Percentiles rank a stretch among this genome's conserved stretches.
Evolutionary conservation across 2,113 vertebrate genomes (phyloP).

Genomic region (Nothobranchius furzeri): DNA sequence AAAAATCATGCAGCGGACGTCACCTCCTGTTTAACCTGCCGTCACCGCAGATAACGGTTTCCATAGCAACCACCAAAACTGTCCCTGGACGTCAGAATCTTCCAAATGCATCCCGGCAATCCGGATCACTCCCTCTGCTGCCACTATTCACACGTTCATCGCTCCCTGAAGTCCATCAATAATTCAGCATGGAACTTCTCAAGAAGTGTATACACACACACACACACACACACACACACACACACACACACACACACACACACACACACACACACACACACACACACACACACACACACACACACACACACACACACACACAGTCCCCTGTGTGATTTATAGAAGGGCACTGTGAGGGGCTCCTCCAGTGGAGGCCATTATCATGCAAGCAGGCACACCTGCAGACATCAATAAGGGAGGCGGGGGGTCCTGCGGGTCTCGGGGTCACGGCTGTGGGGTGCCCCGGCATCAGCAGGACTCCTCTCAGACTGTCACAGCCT

Average conservation of each 20-base stretch:
- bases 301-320: conserved; percentile 41
- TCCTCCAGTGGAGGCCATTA: conserved; percentile 64
- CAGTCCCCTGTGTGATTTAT: conserved; percentile 69
- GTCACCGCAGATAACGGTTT: conserved; percentile 34
- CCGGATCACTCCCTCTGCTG: conserved; percentile 9
- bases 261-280: conserved; percentile 42
- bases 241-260: conserved; percentile 36
- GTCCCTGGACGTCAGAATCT: conserved; percentile 28
- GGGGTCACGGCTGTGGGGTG: conserved; percentile 54
- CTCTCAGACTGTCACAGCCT: conserved; percentile 45
- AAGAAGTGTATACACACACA: conserved; percentile 9
- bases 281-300: background rate
- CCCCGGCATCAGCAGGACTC: conserved; percentile 55
- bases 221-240: conserved; percentile 19
- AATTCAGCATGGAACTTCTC: conserved; percentile 66
- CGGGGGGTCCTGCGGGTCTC: conserved; percentile 47
- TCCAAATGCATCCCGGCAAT: conserved; percentile 36
- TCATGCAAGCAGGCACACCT: conserved; percentile 72
- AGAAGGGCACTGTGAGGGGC: conserved; percentile 37
- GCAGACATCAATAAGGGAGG: conserved; percentile 72
- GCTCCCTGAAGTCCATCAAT: conserved; percentile 73
- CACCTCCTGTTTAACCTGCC: conserved; percentile 29
- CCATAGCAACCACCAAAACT: conserved; percentile 24
- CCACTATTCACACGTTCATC: conserved; percentile 67
- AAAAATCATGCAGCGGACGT: conserved; percentile 32